A percentile compares a stretch with the other conserved stretches of the same genome.
These are phyloP conservation scores for Drosophila glabriapex DNA, from an alignment of 2,888 invertebrate genomes.

Conservation along the genomic window DNA sequence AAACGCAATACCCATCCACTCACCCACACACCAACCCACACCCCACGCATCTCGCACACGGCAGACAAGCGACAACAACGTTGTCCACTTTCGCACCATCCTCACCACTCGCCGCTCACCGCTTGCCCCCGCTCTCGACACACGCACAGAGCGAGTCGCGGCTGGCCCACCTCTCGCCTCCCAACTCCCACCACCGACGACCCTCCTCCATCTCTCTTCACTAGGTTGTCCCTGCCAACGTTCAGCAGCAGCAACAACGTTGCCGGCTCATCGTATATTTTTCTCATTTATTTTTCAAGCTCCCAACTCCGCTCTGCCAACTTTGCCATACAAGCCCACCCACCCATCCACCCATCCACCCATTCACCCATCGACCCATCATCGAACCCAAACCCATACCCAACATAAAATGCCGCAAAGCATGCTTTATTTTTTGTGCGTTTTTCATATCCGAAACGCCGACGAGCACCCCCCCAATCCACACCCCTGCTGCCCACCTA, in stretches of 20 bases:
- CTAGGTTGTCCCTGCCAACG: conserved; percentile 68
- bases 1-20: not conserved
- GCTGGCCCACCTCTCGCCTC: conserved; percentile 2
- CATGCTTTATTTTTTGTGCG: conserved; percentile 75
- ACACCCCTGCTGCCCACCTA: conserved; percentile 8
- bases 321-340: conserved; percentile 36
- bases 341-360: conserved; percentile 8
- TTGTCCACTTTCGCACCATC: conserved; percentile 77
- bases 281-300: conserved; percentile 81
- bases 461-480: conserved; percentile 55
- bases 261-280: conserved; percentile 80
- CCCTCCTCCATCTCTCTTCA: conserved; percentile 5
- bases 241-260: conserved; percentile 69
- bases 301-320: conserved; percentile 60
- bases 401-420: conserved; percentile 59
- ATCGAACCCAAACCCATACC: conserved; percentile 18
- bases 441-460: conserved; percentile 84
- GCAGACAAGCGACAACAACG: conserved; percentile 79
- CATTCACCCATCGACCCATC: conserved; percentile 1
- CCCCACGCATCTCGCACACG: conserved; percentile 35
- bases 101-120: conserved; percentile 9
- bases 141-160: conserved; percentile 34
- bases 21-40: not conserved
- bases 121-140: conserved; percentile 9
- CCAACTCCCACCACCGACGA: conserved; percentile 1